Percentiles rank a stretch among this genome's conserved stretches.
Conservation (phyloP, 2,888 invertebrate species). For the Cryptocheilus praepositus region DNA sequence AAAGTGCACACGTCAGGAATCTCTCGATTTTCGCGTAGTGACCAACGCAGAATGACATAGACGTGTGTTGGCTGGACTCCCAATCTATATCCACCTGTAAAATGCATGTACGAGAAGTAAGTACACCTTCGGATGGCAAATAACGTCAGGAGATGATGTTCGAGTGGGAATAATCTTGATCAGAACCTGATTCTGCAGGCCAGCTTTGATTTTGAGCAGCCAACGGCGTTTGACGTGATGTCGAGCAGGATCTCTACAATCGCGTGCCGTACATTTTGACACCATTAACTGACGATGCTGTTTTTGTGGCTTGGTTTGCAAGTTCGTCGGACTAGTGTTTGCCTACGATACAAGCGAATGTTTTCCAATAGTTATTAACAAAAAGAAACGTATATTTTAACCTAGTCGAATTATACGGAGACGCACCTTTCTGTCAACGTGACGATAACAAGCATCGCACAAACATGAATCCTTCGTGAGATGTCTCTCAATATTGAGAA, state of each 20-base stretch:
- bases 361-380: background rate
- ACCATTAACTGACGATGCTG: slow-evolving; percentile 70
- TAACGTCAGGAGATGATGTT: too few relatives aligned
- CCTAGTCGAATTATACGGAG: background rate
- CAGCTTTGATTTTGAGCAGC: slow-evolving; percentile 71
- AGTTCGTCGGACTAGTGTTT: slow-evolving; percentile 70
- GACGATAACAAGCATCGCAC: slow-evolving; percentile 91
- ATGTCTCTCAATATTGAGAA: slow-evolving; percentile 87
- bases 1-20: slow-evolving; percentile 86
- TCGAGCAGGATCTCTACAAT: slow-evolving; percentile 70
- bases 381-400: background rate
- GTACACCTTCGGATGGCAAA: too few relatives aligned
- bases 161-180: background rate
- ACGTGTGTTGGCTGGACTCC: slow-evolving; percentile 72
- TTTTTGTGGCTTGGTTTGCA: slow-evolving; percentile 69
- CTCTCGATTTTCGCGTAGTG: slow-evolving; percentile 85
- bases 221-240: slow-evolving; percentile 74
- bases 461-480: slow-evolving; percentile 89
- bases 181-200: slow-evolving; percentile 67
- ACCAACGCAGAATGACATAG: slow-evolving; percentile 76
- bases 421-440: slow-evolving; percentile 86
- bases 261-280: slow-evolving; percentile 68
- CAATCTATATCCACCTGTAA: slow-evolving; percentile 73
- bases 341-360: slow-evolving; percentile 55
- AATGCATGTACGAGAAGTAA: background rate